phyloP scores from a whole-genome alignment of 2,113 vertebrate genomes.

The Eulacestoma nigropectus region DNA sequence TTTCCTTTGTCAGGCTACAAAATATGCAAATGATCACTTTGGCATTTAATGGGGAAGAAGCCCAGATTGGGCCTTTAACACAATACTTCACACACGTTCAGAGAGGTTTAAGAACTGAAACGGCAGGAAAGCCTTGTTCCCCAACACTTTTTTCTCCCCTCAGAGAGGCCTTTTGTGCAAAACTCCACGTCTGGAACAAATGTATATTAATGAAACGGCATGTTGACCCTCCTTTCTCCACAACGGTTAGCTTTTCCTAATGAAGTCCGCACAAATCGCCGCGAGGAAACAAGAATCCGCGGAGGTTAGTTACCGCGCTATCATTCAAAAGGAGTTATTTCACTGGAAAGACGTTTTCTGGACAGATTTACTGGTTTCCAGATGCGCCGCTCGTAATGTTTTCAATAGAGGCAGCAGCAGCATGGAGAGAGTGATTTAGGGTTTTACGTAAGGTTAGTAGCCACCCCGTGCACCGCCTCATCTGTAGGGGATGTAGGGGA shows the following conservation, averaged over 20 bases:
- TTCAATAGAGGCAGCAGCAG: slow-evolving; percentile 42
- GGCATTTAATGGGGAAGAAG: slow-evolving; percentile 62
- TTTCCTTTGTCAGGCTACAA: slow-evolving; percentile 74
- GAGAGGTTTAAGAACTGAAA: slow-evolving; percentile 42
- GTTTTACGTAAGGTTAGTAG: slow-evolving; percentile 19
- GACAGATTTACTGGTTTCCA: slow-evolving; percentile 59
- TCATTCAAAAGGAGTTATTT: slow-evolving; percentile 50
- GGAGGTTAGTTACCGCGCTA: slow-evolving; percentile 3
- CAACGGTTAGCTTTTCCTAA: slow-evolving; percentile 46
- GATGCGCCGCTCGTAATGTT: slow-evolving; percentile 63
- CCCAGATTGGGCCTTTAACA: slow-evolving; percentile 54
- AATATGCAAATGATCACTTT: slow-evolving; percentile 73
- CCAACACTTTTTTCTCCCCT: slow-evolving; percentile 41
- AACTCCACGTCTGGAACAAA: slow-evolving; percentile 52
- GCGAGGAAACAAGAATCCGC: slow-evolving; percentile 25
- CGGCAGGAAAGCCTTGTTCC: slow-evolving; percentile 53
- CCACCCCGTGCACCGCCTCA: not conserved
- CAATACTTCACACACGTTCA: slow-evolving; percentile 40
- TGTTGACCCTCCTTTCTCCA: slow-evolving; percentile 25
- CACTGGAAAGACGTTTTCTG: slow-evolving; percentile 43
- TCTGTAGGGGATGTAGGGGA: not conserved
- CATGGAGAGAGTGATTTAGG: slow-evolving; percentile 14
- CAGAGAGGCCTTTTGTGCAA: slow-evolving; percentile 60
- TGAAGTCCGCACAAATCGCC: slow-evolving; percentile 24
- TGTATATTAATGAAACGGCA: slow-evolving; percentile 52